Evolutionary conservation across 2,888 invertebrate species (phyloP), one percentile per base, ranked within the genome.

Genomic region (Monopis laevigella): DNA sequence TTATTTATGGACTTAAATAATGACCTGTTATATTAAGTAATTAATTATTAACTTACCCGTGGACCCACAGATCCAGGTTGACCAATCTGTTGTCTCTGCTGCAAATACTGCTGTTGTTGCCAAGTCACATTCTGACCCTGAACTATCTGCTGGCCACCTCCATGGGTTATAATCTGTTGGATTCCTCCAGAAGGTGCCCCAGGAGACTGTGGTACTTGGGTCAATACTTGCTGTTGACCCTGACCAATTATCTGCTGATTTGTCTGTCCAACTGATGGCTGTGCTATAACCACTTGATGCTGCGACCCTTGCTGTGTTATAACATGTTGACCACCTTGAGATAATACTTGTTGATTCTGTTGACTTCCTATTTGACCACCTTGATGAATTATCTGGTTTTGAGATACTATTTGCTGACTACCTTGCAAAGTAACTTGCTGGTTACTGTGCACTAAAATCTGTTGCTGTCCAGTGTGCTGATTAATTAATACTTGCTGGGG

Each of bases 401-500:
- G 78, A 7, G 78, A 78, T 6, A 80, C 77, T 32, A 80, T 58
- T 46, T 80, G 80, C 43, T 78, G 80, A 1, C 74, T 75, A 19
- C 75, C 70, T 53, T 81, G 81, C 29, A 80, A 47, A 1, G 80
- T 72, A 7, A 81, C 78, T 54, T 81, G 82, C 48, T 81, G 81
- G 44, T 78, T 78, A 6, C 80, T 77, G 54, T 81, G 81, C 29
- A 81, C 78, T 34, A 81, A 54, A 47, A 82, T 81, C 48, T 81
- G 81, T 45, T 78, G 81, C 40, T 82, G 80, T 0, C 77, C 78
- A 1, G 74, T 70, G 43, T 75, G 77, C 45, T 77, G 78, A 45
- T 80, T 80, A 44, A 80, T 78, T 28, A 80, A 48, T n/a, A 80
- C 78, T 49, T 82, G 82, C 47, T 83, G 83, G 18, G 83, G 82